phyloP scores from a whole-genome alignment of 2,888 invertebrate species.

The Pyrrhosoma nymphula region DNA sequence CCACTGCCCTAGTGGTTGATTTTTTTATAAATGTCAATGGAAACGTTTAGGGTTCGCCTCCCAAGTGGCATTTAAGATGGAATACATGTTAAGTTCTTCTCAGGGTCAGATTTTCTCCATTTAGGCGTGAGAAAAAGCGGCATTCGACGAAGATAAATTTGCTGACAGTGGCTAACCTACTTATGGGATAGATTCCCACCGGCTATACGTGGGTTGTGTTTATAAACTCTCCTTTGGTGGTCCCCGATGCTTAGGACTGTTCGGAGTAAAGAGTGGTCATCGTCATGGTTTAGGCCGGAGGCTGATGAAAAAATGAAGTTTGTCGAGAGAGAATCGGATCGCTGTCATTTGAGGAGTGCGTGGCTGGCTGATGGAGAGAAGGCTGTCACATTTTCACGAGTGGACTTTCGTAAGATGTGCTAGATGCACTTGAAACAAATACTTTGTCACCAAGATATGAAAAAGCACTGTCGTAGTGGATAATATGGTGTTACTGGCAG shows the following conservation, averaged over 20 bases:
- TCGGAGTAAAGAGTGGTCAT: background rate
- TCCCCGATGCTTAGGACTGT: background rate
- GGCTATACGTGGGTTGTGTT: background rate
- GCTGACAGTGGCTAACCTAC: background rate
- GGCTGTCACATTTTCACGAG: background rate
- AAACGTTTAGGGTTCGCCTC: background rate
- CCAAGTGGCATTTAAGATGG: too few relatives aligned
- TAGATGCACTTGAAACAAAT: background rate
- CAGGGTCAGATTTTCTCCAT: background rate
- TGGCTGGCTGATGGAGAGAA: background rate
- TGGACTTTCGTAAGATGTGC: background rate
- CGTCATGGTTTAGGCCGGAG: background rate
- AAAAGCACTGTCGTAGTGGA: background rate
- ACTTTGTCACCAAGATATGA: background rate
- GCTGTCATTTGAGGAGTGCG: background rate
- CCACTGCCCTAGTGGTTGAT: too few relatives aligned
- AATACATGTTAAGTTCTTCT: background rate
- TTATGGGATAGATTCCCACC: background rate
- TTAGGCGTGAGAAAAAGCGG: background rate
- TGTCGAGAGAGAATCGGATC: background rate
- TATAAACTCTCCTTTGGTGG: background rate
- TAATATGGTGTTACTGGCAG: too few relatives aligned
- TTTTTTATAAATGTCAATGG: background rate
- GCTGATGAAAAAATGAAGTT: background rate
- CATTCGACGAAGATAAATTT: background rate